Evolutionary conservation across 23 tunicate genomes (phyloP).

Genomic region (Trididemnum nubilum): DNA sequence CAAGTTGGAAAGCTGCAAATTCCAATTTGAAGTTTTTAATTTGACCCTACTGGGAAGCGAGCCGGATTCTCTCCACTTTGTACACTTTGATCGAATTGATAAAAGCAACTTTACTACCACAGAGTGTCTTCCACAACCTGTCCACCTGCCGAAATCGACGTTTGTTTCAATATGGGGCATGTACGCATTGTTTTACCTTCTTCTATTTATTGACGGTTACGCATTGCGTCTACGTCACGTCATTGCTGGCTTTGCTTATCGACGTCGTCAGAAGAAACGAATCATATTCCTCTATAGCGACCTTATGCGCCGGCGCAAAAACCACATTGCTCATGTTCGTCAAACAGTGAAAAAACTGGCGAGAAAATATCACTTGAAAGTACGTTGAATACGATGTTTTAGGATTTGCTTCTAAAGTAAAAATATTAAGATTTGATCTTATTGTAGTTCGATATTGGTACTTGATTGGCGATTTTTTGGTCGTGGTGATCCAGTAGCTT

Average conservation of each 20-base stretch:
- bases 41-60: too few relatives aligned
- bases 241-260: slow-evolving; percentile 58
- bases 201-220: slow-evolving; percentile 62
- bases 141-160: background rate
- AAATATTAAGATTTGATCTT: too few relatives aligned
- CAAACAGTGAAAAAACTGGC: slow-evolving; percentile 71
- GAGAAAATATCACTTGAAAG: slow-evolving; percentile 48
- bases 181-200: slow-evolving; percentile 32
- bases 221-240: slow-evolving; percentile 72
- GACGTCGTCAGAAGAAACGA: slow-evolving; percentile 66
- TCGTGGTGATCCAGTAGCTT: too few relatives aligned
- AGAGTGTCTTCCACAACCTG: slow-evolving; percentile 67
- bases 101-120: too few relatives aligned
- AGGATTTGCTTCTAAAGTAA: too few relatives aligned
- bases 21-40: too few relatives aligned
- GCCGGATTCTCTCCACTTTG: too few relatives aligned
- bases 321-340: slow-evolving; percentile 43
- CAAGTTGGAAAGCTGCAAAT: too few relatives aligned
- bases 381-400: slow-evolving; percentile 14
- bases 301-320: slow-evolving; percentile 72
- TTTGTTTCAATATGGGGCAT: slow-evolving; percentile 19
- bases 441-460: too few relatives aligned
- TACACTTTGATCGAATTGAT: too few relatives aligned
- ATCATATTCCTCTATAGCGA: slow-evolving; percentile 74
- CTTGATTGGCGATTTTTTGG: too few relatives aligned